Percentiles rank a stretch among this genome's conserved stretches.
Evolutionary conservation across 2,113 vertebrate species (phyloP).

Genomic region (Antennarius striatus): DNA sequence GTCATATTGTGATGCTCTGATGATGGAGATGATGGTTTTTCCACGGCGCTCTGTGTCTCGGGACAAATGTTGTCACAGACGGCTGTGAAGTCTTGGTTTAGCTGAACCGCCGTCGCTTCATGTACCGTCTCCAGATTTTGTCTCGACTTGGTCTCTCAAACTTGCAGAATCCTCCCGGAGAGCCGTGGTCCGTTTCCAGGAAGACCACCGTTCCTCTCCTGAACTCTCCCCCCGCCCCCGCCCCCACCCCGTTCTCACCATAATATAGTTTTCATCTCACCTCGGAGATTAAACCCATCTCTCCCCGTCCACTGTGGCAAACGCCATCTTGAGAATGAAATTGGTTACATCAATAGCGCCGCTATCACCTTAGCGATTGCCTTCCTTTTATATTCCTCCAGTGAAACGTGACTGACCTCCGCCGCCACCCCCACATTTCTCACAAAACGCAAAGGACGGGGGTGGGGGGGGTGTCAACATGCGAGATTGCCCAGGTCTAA

Average conservation of each 20-base stretch:
- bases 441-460: constrained; percentile 34
- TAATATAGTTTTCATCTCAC: constrained; percentile 80
- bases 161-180: too few relatives aligned
- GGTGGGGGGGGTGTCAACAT: constrained; percentile 49
- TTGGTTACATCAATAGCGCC: constrained; percentile 78
- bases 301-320: constrained; percentile 74
- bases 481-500: constrained; percentile 48
- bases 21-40: too few relatives aligned
- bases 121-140: constrained; percentile 26
- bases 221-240: constrained; percentile 21
- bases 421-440: constrained; percentile 46
- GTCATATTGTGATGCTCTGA: too few relatives aligned
- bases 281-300: constrained; percentile 78
- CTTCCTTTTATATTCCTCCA: constrained; percentile 75
- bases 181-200: neutral
- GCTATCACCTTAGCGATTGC: constrained; percentile 78
- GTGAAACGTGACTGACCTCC: constrained; percentile 73
- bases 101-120: constrained; percentile 29
- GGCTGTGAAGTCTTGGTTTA: constrained; percentile 22
- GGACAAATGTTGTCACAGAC: constrained; percentile 13
- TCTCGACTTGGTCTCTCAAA: too few relatives aligned
- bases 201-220: constrained; percentile 42
- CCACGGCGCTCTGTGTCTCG: too few relatives aligned
- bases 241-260: constrained; percentile 53
- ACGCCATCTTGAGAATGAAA: constrained; percentile 80